Evolutionary conservation across 2,113 vertebrate species (phyloP).

Genomic region (Mystacornis crossleyi): DNA sequence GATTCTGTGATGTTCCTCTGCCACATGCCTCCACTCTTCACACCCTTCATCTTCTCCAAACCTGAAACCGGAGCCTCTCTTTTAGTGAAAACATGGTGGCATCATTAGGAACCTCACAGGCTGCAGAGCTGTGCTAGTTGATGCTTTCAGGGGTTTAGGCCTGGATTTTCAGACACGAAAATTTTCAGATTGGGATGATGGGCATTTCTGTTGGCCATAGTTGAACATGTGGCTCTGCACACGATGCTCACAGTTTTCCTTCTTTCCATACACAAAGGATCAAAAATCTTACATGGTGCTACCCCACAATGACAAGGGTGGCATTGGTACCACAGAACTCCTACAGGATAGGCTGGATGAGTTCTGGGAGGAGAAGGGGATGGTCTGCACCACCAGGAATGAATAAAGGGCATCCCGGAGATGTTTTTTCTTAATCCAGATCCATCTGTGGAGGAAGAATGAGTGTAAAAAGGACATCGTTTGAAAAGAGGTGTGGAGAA

Average conservation of each 20-base stretch:
- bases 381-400: background rate
- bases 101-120: background rate
- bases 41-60: background rate
- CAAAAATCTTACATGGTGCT: rapidly evolving
- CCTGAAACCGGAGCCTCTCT: background rate
- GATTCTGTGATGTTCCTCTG: background rate
- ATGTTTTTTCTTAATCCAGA: background rate
- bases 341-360: background rate
- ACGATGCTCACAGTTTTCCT: background rate
- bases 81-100: background rate
- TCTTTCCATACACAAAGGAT: background rate
- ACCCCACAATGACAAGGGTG: background rate
- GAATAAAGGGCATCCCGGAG: background rate
- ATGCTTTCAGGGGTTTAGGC: background rate
- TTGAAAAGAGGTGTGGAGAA: background rate
- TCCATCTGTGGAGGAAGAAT: background rate
- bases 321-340: background rate
- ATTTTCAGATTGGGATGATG: background rate
- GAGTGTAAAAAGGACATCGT: background rate
- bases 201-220: background rate
- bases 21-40: background rate
- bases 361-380: background rate
- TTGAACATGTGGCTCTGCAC: background rate
- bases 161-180: background rate
- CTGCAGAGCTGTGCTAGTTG: background rate